phyloP scores from a whole-genome alignment of 2,113 vertebrate genomes.

The Brachypodius melanocephalos region DNA sequence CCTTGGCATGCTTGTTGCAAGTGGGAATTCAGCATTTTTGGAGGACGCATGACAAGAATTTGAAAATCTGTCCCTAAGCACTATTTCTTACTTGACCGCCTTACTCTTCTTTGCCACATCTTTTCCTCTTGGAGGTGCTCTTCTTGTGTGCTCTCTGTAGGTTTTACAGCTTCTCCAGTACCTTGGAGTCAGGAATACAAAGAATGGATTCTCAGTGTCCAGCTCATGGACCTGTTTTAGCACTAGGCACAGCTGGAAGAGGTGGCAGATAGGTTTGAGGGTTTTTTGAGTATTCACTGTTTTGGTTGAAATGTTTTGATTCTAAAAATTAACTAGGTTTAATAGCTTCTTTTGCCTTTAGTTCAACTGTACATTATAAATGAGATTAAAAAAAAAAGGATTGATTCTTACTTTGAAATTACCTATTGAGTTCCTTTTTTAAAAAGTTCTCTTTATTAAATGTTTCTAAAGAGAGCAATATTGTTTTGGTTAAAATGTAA shows the following conservation, averaged over 20 bases:
- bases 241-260: not conserved
- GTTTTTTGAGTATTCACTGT: not conserved
- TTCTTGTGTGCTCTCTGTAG: not conserved
- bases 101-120: not conserved
- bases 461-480: slow-evolving; percentile 33
- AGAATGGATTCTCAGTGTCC: not conserved
- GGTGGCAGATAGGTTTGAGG: not conserved
- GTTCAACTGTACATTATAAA: not conserved
- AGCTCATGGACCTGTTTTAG: not conserved
- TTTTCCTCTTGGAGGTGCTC: not conserved
- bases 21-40: not conserved
- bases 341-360: not conserved
- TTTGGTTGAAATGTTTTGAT: not conserved
- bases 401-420: not conserved
- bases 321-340: not conserved
- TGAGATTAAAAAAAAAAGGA: not conserved
- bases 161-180: not conserved
- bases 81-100: not conserved
- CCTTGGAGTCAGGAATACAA: not conserved
- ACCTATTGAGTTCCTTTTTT: not conserved
- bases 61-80: not conserved
- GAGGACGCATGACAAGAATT: not conserved
- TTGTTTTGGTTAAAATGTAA: slow-evolving; percentile 9
- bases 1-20: not conserved
- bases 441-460: not conserved